Conservation (phyloP, 2,888 invertebrate species). For the Argyresthia goedartella region DNA sequence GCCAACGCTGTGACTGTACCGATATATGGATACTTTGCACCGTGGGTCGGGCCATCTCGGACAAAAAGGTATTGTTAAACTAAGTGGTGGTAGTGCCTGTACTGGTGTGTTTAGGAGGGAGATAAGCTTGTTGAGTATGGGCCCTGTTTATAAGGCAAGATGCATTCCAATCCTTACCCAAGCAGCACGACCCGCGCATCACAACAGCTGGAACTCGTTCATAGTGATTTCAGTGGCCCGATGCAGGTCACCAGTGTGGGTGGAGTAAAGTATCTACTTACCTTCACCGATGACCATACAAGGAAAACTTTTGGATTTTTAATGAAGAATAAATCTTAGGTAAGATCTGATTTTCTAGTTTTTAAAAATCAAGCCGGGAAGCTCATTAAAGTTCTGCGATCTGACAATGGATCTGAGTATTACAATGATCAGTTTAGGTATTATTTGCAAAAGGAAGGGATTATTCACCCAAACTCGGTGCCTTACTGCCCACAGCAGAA, state of each 20-base stretch:
- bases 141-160: not conserved
- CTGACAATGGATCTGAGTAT: constrained; percentile 15
- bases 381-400: constrained; percentile 7
- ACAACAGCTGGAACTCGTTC: constrained; percentile 4
- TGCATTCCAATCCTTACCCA: not conserved
- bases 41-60: not conserved
- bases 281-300: constrained; percentile 7
- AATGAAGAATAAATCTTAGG: constrained; percentile 5
- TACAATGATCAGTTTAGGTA: not conserved
- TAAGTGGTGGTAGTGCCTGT: not conserved
- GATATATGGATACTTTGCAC: not conserved
- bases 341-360: constrained; percentile 2
- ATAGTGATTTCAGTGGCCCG: constrained; percentile 8
- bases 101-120: not conserved
- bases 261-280: constrained; percentile 7
- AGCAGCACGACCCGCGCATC: not conserved
- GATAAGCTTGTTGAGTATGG: not conserved
- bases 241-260: constrained; percentile 3
- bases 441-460: constrained; percentile 12
- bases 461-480: constrained; percentile 11
- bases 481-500: constrained; percentile 7
- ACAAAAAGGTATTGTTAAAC: not conserved
- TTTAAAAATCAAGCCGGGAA: constrained; percentile 9
- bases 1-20: not conserved
- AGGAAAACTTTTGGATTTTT: constrained; percentile 8